A percentile compares a stretch with the other conserved stretches of the same genome.
Conservation (phyloP, 1,140 invertebrate genomes). For the Drosophila busckii region DNA sequence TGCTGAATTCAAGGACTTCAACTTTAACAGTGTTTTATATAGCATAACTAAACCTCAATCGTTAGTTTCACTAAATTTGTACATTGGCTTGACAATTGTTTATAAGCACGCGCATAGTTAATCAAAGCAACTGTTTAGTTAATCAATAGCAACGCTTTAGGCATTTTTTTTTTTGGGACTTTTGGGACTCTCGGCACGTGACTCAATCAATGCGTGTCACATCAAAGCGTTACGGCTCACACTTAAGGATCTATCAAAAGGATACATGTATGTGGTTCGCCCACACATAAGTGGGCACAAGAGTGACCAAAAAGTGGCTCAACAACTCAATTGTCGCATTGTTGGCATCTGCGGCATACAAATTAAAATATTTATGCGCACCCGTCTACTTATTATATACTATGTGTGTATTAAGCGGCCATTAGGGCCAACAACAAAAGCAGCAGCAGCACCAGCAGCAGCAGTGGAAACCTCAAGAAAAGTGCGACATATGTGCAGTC, state of each 20-base stretch:
- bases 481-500: constrained; percentile 73
- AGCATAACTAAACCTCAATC: too few species aligned
- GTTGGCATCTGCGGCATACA: constrained; percentile 65
- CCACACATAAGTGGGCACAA: constrained; percentile 52
- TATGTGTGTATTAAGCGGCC: constrained; percentile 24
- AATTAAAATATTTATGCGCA: constrained; percentile 62
- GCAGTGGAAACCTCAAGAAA: constrained; percentile 34
- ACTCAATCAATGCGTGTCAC: constrained; percentile 57
- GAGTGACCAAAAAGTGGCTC: constrained; percentile 22
- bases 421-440: constrained; percentile 19
- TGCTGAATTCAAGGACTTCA: too few species aligned
- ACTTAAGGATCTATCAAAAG: constrained; percentile 26
- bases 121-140: too few species aligned
- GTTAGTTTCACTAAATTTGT: too few species aligned
- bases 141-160: too few species aligned
- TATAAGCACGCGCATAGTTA: too few species aligned
- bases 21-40: neutral
- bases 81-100: too few species aligned
- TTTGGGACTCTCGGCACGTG: constrained; percentile 36
- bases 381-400: constrained; percentile 9
- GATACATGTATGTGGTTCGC: constrained; percentile 21
- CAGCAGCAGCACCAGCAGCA: constrained; percentile 15
- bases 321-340: constrained; percentile 49
- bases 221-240: constrained; percentile 50
- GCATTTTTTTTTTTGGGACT: too few species aligned